Base-by-base conservation (phyloP, 2,888 invertebrate genomes). In the Agapetus fuscipes region DNA sequence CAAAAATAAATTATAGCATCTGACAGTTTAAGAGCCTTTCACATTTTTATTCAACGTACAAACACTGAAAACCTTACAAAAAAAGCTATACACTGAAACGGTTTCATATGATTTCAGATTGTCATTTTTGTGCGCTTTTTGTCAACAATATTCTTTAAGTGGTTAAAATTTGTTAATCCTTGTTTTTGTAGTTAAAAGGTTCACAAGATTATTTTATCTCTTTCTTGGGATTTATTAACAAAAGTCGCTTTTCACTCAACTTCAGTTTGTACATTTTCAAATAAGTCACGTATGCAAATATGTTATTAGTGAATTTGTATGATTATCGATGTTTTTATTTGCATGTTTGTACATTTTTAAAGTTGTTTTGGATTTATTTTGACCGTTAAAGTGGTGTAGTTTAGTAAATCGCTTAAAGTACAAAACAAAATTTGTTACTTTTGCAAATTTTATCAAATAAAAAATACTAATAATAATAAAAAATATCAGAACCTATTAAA, bases 361-460 rank as follows among this genome's bases (percentile, higher is more conserved):
- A n/a, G n/a, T n/a, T n/a, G n/a, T n/a, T n/a, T n/a, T n/a, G n/a
- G n/a, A n/a, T n/a, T 58, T 58, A 58, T 66, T 62, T 58, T 25
- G 62, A 43, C 44, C 64, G 64, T 62, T 43, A 58, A 59, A 60
- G 60, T 60, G 61, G 65, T 65, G 68, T 68, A 65, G 67, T 66
- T 66, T 70, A 70, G 70, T 65, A 72, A 75, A 76, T 73, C 74
- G 76, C 75, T 76, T 76, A 69, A 75, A 77, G 76, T 76, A 77
- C 76, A 77, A 77, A 70, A 61, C 67, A 66, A 68, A 72, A 61
- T 64, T 76, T 72, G 74, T 76, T 77, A 76, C 74, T 76, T 77
- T 76, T 76, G 74, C 73, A 77, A 76, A 76, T 76, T 77, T 76
- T 76, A 76, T 76, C 66, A 70, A 67, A 51, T 63, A 62, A 66